Conservation (phyloP, 53 echinoderm and acorn worm species). For the Crossaster papposus region DNA sequence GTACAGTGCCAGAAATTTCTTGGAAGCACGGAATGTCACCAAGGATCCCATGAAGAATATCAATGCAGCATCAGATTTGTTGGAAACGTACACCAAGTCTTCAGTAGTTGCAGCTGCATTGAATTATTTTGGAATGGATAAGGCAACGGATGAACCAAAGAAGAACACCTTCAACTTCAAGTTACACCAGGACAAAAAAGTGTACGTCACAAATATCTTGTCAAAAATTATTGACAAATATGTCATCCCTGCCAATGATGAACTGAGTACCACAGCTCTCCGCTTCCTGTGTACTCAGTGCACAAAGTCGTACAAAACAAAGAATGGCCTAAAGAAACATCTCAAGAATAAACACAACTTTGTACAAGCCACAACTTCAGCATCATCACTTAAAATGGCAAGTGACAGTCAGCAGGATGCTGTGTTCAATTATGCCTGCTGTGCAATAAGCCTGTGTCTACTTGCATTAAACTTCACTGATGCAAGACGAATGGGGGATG, state of each 20-base stretch:
- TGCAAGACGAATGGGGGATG: slow-evolving; percentile 64
- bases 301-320: slow-evolving; percentile 44
- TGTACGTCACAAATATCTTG: slow-evolving; percentile 46
- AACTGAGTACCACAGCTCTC: slow-evolving; percentile 34
- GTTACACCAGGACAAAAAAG: slow-evolving; percentile 38
- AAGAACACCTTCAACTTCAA: slow-evolving; percentile 35
- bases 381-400: neutral
- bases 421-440: slow-evolving; percentile 57
- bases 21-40: slow-evolving; percentile 65
- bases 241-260: slow-evolving; percentile 63
- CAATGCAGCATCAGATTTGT: slow-evolving; percentile 65
- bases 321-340: slow-evolving; percentile 57
- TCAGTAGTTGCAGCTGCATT: slow-evolving; percentile 66
- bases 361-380: neutral
- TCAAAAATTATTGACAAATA: slow-evolving; percentile 53
- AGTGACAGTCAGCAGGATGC: neutral
- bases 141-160: slow-evolving; percentile 41
- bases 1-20: slow-evolving; percentile 56
- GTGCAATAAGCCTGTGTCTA: slow-evolving; percentile 56
- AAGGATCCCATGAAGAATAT: slow-evolving; percentile 65
- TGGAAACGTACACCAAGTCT: slow-evolving; percentile 61
- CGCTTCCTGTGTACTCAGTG: slow-evolving; percentile 57
- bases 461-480: slow-evolving; percentile 63
- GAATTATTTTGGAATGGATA: slow-evolving; percentile 64
- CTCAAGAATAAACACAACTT: slow-evolving; percentile 38